Evolutionary conservation across 2,113 vertebrate genomes (phyloP), one percentile per base, ranked within the genome.

Genomic region (Mastomys natalensis): DNA sequence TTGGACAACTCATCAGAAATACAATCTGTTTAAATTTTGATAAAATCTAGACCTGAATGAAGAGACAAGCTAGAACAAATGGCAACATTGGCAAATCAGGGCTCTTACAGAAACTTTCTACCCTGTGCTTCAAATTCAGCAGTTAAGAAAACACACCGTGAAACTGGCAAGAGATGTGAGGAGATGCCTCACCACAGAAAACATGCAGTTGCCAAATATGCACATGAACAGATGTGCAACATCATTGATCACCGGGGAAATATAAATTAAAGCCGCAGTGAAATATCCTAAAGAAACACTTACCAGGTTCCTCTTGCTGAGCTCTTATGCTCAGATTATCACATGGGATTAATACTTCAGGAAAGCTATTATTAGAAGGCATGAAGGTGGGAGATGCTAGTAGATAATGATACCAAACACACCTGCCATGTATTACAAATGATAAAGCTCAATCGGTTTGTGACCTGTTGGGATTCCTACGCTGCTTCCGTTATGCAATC

Each of bases 181-280:
- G 4, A 68, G 16, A 60, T 10, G 29, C 58, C 86, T 80, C 45
- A 74, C 24, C 40, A 40, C 62, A 78, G 53, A 86, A 66, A 85
- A 66, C 22, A 66, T 2, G 16, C 17, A 72, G 26, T 60, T 89
- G 53, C 55, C 72, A 89, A 92, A 86, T 68, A 70, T 24, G 13
- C 48, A 92, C 58, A 66, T 34, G 40, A 64, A 62, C 88, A 64
- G 11, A 73, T 66, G 26, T 17, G 55, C 34, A 10, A 2, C n/a
- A 87, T 80, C n/a, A 74, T 88, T 91, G 68, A 37, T 40, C 85
- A 89, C 68, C 43, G 70, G 68, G 60, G 66, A 90, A 92, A 87
- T 72, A 43, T 74, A 90, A 94, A 82, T 96, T 64, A 82, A 70
- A 82, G 60, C 16, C 22, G 12, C 58, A 72, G 2, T 82, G 43